Evolutionary conservation across 2,797 vertebrate species (phyloP).

Genomic region (Anniella stebbinsi): DNA sequence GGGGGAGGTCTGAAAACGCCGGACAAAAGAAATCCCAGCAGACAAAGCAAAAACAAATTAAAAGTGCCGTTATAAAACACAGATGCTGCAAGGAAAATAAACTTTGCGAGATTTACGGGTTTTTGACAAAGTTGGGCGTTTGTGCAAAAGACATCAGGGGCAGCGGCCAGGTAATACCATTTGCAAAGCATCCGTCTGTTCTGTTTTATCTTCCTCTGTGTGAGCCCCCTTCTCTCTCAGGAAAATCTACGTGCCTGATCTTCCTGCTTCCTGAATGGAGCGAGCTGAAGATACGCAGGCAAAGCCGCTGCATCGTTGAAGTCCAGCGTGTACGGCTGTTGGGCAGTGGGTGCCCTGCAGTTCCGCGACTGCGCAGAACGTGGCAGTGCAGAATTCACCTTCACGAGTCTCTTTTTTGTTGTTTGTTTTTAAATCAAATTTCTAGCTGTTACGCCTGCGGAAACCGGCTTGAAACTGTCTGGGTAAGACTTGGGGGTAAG

Average conservation of each 20-base stretch:
- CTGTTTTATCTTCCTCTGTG: conserved; percentile 53
- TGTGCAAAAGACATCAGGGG: conserved; percentile 94
- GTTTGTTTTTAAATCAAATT: not conserved
- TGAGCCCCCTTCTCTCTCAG: conserved; percentile 1
- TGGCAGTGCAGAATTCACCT: not conserved
- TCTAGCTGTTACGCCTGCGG: not conserved
- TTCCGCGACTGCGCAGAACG: not conserved
- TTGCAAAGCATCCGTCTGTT: conserved; percentile 50
- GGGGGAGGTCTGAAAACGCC: conserved; percentile 81
- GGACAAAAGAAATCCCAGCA: conserved; percentile 91
- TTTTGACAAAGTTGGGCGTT: conserved; percentile 87
- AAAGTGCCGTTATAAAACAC: conserved; percentile 96
- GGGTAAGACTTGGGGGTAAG: not conserved
- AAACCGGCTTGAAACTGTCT: not conserved
- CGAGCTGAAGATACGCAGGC: conserved; percentile 61
- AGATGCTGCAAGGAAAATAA: conserved; percentile 99
- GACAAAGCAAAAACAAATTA: conserved; percentile 97
- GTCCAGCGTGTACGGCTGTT: not conserved
- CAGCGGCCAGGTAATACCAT: conserved; percentile 78
- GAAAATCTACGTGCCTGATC: conserved; percentile 76
- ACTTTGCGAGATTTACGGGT: conserved; percentile 92
- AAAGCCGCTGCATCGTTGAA: no score
- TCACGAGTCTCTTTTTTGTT: not conserved
- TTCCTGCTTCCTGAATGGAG: conserved; percentile 79
- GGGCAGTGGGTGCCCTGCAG: not conserved